Base-by-base conservation (phyloP, 1,140 invertebrate species). In the Drosophila jambulina region DNA sequence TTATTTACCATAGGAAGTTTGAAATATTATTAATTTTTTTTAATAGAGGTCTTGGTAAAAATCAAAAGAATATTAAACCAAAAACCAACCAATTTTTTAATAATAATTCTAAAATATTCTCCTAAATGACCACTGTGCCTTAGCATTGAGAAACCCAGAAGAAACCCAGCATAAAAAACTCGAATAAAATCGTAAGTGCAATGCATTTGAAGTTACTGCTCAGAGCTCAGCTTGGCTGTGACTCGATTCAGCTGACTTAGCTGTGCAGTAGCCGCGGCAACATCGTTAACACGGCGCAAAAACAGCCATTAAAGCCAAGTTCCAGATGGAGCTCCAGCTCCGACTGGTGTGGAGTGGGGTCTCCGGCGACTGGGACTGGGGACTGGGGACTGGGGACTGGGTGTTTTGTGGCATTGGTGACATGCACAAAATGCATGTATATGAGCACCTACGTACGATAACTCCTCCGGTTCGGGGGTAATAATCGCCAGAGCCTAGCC, bases 371-470 rank as follows among this genome's bases (percentile, higher is more conserved):
- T 58, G 75, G 54, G 65, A 58, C 43, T 75, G 34, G 60, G 15
- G 46, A 51, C 43, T 75, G 34, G 60, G 15, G 46, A 51, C 49
- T 53, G 75, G 62, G 21, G 51, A 19, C 49, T 53, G 25, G 49
- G 49, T 63, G 67, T 48, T 48, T 58, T 58, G 67, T 79, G 71
- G 80, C 72, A 78, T 85, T 77, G 82, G 80, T 90, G 84, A 88
- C 84, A 88, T 90, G 84, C 84, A 84, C 85, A 88, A 90, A 88
- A 90, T 90, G 85, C 84, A 84, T 90, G 84, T 90, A 88, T 88
- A 88, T 87, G 84, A 90, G 84, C 84, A 88, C 80, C 84, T 78
- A 88, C 72, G 59, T 62, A 84, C 85, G 84, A 88, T 88, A 88
- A 88, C 77, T 67, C 49, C 77, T 60, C 60, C 43, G 78, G 69